A percentile compares a stretch with the other conserved stretches of the same genome.
These are phyloP conservation scores for Okamejei kenojei DNA, from an alignment of 2,797 vertebrate genomes.

Conservation along the genomic window DNA sequence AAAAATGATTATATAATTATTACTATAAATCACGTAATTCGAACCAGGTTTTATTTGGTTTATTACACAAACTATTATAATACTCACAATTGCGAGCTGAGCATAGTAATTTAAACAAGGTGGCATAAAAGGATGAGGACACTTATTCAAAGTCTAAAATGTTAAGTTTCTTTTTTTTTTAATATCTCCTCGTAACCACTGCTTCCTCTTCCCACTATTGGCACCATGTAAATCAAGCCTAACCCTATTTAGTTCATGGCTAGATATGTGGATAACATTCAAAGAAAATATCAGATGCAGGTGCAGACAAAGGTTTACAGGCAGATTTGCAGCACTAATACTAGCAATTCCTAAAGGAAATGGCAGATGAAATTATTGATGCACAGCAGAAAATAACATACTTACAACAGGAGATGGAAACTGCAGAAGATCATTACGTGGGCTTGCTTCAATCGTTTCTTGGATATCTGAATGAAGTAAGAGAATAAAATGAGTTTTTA, in stretches of 20 bases:
- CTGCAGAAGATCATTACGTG: conserved; percentile 53
- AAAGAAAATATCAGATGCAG: neutral
- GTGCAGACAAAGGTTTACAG: neutral
- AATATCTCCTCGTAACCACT: neutral
- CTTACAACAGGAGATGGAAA: conserved; percentile 59
- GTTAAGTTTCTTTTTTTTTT: neutral
- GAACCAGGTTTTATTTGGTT: neutral
- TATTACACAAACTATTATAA: neutral
- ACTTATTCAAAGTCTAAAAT: neutral
- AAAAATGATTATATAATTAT: neutral
- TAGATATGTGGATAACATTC: neutral
- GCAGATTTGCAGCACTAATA: neutral
- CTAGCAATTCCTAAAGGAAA: neutral
- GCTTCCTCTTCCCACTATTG: neutral
- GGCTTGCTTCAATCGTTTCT: conserved; percentile 51
- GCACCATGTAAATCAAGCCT: neutral
- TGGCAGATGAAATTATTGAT: neutral
- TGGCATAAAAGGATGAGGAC: neutral
- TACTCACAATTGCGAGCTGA: neutral
- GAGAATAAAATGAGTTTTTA: neutral
- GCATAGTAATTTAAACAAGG: neutral
- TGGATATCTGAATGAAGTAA: conserved; percentile 61
- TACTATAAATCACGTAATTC: neutral
- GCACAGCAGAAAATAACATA: conserved; percentile 39
- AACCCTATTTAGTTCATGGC: neutral